Conservation (phyloP, 2,888 invertebrate genomes). For the Nowickia ferox region DNA sequence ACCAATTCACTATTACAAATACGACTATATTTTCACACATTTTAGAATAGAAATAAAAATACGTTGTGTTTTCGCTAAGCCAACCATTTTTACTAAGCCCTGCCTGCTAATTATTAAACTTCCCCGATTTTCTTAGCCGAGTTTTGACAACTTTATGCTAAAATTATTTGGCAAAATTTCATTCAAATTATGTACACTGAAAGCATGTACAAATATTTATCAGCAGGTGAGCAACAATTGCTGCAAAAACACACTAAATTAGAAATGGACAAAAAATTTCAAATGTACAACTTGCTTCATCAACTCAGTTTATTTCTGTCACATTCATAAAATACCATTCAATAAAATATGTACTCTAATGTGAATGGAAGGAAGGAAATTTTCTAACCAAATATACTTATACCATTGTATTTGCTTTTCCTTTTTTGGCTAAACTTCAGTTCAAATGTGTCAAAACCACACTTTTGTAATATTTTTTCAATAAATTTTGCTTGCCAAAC, state of each 20-base stretch:
- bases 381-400: constrained; percentile 25
- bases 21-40: too few relatives aligned
- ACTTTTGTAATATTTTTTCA: constrained; percentile 64
- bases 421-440: constrained; percentile 38
- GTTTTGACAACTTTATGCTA: background rate
- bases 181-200: constrained; percentile 15
- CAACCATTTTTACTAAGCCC: too few relatives aligned
- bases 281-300: constrained; percentile 53
- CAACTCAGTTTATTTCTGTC: constrained; percentile 54
- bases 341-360: constrained; percentile 9
- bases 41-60: too few relatives aligned
- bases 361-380: constrained; percentile 7
- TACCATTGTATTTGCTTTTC: background rate
- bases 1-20: too few relatives aligned
- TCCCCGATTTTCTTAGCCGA: background rate
- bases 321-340: constrained; percentile 43
- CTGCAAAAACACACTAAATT: constrained; percentile 25
- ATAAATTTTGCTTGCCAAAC: constrained; percentile 50
- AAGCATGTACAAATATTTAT: constrained; percentile 40
- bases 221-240: constrained; percentile 38
- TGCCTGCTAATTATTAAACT: too few relatives aligned
- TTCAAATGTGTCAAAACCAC: constrained; percentile 68
- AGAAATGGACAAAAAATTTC: constrained; percentile 43
- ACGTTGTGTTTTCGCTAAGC: too few relatives aligned
- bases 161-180: background rate